phyloP scores from a whole-genome alignment of 2,888 invertebrate genomes.

The Tholera decimalis region DNA sequence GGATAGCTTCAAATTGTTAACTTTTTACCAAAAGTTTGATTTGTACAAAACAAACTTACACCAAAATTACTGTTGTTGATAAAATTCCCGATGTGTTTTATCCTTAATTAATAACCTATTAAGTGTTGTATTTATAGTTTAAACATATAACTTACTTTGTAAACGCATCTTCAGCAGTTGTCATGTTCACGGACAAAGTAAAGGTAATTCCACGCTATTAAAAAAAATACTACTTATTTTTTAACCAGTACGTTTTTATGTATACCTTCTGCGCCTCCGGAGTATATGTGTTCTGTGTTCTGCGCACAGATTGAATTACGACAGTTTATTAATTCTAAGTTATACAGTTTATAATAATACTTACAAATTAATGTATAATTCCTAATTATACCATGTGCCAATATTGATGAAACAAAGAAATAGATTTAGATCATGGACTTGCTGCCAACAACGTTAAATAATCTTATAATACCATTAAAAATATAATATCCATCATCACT shows the following conservation, averaged over 20 bases:
- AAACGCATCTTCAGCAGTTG: conserved; percentile 7
- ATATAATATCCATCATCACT: neutral
- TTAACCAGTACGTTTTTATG: neutral
- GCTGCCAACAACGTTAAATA: conserved; percentile 17
- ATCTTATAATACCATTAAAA: neutral
- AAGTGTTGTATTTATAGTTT: neutral
- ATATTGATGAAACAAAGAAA: neutral
- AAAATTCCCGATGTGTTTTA: neutral
- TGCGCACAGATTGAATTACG: neutral
- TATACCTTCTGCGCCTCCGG: neutral
- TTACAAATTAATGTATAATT: neutral
- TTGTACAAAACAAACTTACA: neutral
- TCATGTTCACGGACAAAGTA: conserved; percentile 20
- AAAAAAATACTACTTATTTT: neutral
- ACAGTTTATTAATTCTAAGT: neutral
- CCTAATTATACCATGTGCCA: conserved; percentile 1
- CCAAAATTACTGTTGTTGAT: fast-evolving
- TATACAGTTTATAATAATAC: too few relatives aligned
- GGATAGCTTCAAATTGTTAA: conserved; percentile 3
- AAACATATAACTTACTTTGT: conserved; percentile 11
- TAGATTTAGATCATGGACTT: neutral
- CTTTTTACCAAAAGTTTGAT: neutral
- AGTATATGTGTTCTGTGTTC: too few relatives aligned
- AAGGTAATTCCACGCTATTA: conserved; percentile 28
- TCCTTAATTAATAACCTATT: neutral